Evolutionary conservation across 1,140 invertebrate species (phyloP).

Genomic region (Cherax destructor): DNA sequence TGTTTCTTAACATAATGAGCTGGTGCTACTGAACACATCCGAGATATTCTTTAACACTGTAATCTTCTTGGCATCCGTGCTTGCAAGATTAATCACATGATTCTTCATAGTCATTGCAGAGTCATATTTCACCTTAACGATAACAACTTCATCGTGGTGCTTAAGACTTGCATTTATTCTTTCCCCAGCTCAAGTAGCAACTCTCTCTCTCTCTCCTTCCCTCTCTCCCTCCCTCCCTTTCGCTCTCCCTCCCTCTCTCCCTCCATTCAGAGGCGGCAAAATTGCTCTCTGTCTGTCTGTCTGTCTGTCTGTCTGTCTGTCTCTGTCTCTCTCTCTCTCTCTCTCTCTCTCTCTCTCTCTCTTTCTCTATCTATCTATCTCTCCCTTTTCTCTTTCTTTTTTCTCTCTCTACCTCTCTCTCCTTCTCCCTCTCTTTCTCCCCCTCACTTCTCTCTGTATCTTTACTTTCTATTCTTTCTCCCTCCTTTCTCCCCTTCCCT

Average conservation of each 20-base stretch:
- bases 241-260: not conserved
- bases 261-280: not conserved
- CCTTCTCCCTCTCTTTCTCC: not conserved
- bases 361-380: not conserved
- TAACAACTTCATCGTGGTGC: too few relatives aligned
- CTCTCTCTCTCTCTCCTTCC: not conserved
- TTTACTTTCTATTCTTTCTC: not conserved
- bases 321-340: not conserved
- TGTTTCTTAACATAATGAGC: too few relatives aligned
- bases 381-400: not conserved
- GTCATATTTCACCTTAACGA: too few relatives aligned
- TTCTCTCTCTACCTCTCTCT: not conserved
- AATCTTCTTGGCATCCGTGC: too few relatives aligned
- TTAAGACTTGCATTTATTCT: too few relatives aligned
- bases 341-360: not conserved
- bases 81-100: too few relatives aligned
- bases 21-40: too few relatives aligned
- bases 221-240: not conserved
- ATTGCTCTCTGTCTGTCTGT: not conserved
- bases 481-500: not conserved
- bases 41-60: too few relatives aligned
- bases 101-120: too few relatives aligned
- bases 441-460: not conserved
- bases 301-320: not conserved
- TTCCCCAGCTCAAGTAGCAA: too few relatives aligned